A percentile compares a stretch with the other conserved stretches of the same genome.
phyloP scores from a whole-genome alignment of 2,888 invertebrate genomes.

The Plebejus anna region DNA sequence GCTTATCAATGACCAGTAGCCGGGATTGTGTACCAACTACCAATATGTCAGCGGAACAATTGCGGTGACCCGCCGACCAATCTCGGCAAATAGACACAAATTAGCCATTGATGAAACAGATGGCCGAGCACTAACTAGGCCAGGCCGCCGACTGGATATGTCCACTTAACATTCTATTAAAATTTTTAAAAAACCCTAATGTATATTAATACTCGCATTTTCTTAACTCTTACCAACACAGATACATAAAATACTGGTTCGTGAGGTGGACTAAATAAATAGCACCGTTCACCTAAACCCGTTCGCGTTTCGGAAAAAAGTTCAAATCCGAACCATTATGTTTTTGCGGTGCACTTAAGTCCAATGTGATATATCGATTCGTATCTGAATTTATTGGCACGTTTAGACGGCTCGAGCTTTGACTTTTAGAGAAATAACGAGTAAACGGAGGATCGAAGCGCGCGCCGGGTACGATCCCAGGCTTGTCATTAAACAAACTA shows the following conservation, averaged over 20 bases:
- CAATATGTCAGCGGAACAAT: slow-evolving; percentile 35
- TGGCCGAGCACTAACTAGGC: slow-evolving; percentile 45
- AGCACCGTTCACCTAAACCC: neutral
- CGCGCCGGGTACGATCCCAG: neutral
- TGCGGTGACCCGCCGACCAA: slow-evolving; percentile 66
- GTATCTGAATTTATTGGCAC: slow-evolving; percentile 11
- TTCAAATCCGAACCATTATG: neutral
- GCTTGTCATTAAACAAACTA: slow-evolving; percentile 13
- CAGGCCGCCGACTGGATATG: slow-evolving; percentile 37
- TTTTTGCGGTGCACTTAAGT: neutral
- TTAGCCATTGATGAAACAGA: slow-evolving; percentile 61
- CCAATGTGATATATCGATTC: slow-evolving; percentile 1
- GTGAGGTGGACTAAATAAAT: neutral
- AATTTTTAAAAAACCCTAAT: slow-evolving; percentile 25
- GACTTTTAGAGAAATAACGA: slow-evolving; percentile 1
- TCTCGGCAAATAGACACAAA: slow-evolving; percentile 72
- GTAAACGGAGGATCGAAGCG: slow-evolving; percentile 2
- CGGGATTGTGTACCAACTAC: slow-evolving; percentile 25
- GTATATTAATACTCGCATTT: slow-evolving; percentile 22
- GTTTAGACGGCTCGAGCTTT: neutral
- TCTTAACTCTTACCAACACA: slow-evolving; percentile 24
- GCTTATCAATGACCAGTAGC: slow-evolving; percentile 9
- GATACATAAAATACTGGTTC: slow-evolving; percentile 25
- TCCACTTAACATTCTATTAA: slow-evolving; percentile 26
- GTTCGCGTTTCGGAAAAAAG: slow-evolving; percentile 19